Conservation (phyloP, 1,140 invertebrate species). For the Drosophila kohkoa region DNA sequence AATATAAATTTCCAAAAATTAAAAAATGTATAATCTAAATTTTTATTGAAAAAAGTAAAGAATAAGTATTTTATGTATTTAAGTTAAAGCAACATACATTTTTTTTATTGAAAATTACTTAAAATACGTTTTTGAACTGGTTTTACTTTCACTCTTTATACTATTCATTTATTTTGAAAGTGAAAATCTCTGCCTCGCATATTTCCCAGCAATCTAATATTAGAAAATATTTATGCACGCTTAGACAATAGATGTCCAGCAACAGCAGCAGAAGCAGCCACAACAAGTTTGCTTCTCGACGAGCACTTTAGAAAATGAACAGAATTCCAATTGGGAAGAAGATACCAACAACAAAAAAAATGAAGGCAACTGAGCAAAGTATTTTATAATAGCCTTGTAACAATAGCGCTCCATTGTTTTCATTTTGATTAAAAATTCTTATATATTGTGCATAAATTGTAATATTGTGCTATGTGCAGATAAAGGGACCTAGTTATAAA, state of each 20-base stretch:
- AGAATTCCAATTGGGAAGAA: conserved; percentile 9
- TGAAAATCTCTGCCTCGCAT: background rate
- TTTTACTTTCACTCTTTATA: too few relatives aligned
- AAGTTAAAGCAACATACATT: too few relatives aligned
- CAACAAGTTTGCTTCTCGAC: conserved; percentile 22
- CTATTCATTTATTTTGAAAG: too few relatives aligned
- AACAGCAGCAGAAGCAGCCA: background rate
- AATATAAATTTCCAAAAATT: too few relatives aligned
- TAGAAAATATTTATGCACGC: conserved; percentile 23
- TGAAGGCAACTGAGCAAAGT: conserved; percentile 53
- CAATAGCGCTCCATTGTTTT: conserved; percentile 77
- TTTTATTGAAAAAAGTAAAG: too few relatives aligned
- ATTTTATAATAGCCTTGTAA: conserved; percentile 77
- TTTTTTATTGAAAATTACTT: too few relatives aligned
- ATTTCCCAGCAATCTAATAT: conserved; percentile 13
- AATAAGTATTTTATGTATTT: too few relatives aligned
- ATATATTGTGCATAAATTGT: conserved; percentile 70
- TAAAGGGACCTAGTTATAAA: conserved; percentile 70
- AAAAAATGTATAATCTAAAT: too few relatives aligned
- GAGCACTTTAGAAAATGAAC: conserved; percentile 71
- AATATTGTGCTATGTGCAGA: conserved; percentile 29
- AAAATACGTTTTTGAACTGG: too few relatives aligned
- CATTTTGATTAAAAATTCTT: conserved; percentile 76
- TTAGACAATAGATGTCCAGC: conserved; percentile 62
- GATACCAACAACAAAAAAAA: conserved; percentile 22